Base-by-base conservation (phyloP, 2,888 invertebrate genomes). In the Barypeithes pellucidus region DNA sequence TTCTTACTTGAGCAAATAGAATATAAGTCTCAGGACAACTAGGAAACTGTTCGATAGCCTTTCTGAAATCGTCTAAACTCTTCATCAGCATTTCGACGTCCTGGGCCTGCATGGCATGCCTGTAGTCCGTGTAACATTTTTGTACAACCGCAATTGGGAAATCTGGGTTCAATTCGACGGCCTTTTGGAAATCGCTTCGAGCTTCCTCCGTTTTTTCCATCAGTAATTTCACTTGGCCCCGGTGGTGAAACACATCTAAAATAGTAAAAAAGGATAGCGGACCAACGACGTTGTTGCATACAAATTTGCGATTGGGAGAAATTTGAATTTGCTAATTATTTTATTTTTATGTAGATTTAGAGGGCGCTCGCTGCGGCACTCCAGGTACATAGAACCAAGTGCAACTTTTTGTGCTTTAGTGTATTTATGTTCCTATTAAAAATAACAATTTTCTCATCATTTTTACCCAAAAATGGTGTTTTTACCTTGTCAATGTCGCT, bases 111-210 rank as follows among this genome's bases (percentile, higher is more conserved):
- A 85, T 78, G 0, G 86, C 85, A 69, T 83, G 81, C 69, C 85
- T 90, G 83, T 96, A 97, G 84, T 95, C 94, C 39, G 94, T 93
- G 86, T 96, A 97, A 82, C 95, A 94, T 86, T 95, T 96, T 85
- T 98, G 98, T 65, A 95, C 95, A 79, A 91, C 92, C 2, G 95
- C 95, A 82, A 96, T 92, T 2, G 95, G 92, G 84, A 95, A 96
- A 76, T 94, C 87, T 1, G 97, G 95, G 81, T 95, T 94, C 24
- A 97, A 86, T 79, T 91, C 89, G 4, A 95, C 92, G 29, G 96
- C 94, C 82, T 91, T 94, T 61, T 93, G 90, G 86, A 97, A 96
- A 85, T 98, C 95, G 14, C 88, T 85, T 67, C 94, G 89, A 0
- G 98, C 97, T 77, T 93, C 93, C 59, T 93, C 91, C 79, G 95